Percentiles rank a stretch among this genome's conserved stretches.
These are phyloP conservation scores for Holothuria glaberrima DNA, from an alignment of 35 echinoderm and acorn worm genomes.

Conservation along the genomic window DNA sequence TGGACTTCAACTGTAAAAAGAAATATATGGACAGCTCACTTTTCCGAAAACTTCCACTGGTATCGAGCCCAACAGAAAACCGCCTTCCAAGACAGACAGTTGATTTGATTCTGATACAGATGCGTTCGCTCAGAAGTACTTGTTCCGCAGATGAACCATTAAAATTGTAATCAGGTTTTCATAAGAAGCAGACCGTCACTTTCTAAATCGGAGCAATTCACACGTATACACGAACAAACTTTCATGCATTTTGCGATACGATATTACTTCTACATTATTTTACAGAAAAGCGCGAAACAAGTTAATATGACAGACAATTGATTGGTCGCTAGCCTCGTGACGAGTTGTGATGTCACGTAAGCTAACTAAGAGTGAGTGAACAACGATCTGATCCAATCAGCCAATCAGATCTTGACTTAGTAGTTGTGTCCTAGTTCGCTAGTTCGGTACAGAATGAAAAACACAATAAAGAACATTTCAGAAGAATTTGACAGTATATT, in stretches of 20 bases:
- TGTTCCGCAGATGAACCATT: neutral
- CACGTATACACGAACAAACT: conserved; percentile 2
- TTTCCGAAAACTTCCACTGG: neutral
- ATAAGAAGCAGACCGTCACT: neutral
- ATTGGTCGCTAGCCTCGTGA: conserved; percentile 36
- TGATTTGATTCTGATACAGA: neutral
- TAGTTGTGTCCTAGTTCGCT: conserved; percentile 10
- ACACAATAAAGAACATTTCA: neutral
- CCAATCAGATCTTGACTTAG: conserved; percentile 4
- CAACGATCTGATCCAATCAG: neutral
- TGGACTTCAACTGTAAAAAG: neutral
- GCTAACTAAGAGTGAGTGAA: neutral
- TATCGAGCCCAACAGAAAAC: too few species aligned
- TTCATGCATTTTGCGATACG: neutral
- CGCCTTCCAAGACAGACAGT: neutral
- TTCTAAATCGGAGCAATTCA: neutral
- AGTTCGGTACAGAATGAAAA: neutral
- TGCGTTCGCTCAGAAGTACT: neutral
- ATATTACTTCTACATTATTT: neutral
- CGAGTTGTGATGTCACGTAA: conserved; percentile 31
- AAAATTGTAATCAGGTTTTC: conserved; percentile 14
- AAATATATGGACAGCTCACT: neutral
- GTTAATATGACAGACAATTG: conserved; percentile 44
- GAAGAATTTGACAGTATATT: neutral
- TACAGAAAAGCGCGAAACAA: conserved; percentile 39